Evolutionary conservation across 2,797 vertebrate species (phyloP), one percentile per base, ranked within the genome.

Genomic region (Gastrophryne carolinensis): DNA sequence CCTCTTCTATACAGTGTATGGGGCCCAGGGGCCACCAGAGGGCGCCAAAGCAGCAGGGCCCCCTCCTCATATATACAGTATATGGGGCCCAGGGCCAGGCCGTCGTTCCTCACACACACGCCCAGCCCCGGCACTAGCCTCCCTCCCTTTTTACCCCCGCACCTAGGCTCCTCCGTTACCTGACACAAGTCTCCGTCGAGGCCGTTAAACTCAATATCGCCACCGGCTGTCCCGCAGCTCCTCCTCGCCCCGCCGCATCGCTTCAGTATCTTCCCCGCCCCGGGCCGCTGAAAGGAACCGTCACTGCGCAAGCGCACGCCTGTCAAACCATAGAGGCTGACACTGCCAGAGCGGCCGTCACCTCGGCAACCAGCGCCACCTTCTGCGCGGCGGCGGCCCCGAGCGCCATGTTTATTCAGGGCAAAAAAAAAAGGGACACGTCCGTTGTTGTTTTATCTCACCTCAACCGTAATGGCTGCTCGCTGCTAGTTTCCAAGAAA

Each of bases 241-340:
- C 35, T 76, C 66, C 29, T 32, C 35, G 27, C 67, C 72, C 50
- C 65, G 44, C 62, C 37, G 53, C 61, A 61, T 68, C 56, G 66
- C 44, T 70, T 58, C 49, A 54, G 52, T 29, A 23, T 47, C 15
- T 35, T 53, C 63, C 54, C 71, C 71, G 50, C 64, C 72, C 72
- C 64, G 49, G n/a, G 58, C 52, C 54, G 35, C 69, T 63, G 29
- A 69, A 73, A 56, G 68, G 49, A 76, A 39, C 30, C 26, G 4
- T 6, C 53, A 57, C 12, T 73, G 69, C 69, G 65, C 57, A 69
- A 1, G 66, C 67, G 53, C 69, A 34, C 17, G n/a, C 32, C 44
- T 58, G 15, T 17, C 53, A 23, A 23, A 75, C 56, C 62, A 66
- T 44, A 62, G 56, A 64, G 57, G 41, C 15, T 2, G 0, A 1